Conservation (phyloP, 2,113 vertebrate genomes). For the Sapayoa aenigma region DNA sequence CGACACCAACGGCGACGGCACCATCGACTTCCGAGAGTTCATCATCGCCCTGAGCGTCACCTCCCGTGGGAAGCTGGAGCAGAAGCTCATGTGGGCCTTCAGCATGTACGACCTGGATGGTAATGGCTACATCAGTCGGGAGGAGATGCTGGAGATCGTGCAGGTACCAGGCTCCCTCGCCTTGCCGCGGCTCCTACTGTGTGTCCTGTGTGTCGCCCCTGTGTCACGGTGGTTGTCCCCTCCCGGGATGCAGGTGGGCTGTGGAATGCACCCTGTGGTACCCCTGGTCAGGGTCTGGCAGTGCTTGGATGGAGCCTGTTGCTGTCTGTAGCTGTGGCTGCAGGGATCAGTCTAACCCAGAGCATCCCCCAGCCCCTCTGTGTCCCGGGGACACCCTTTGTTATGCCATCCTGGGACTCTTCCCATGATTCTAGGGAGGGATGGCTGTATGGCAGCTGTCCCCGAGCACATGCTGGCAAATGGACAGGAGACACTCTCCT, state of each 20-base stretch:
- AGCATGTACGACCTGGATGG: constrained; percentile 99
- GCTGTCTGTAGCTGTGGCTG: background rate
- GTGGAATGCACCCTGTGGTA: fast-evolving
- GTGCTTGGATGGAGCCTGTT: fast-evolving
- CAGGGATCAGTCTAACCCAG: fast-evolving
- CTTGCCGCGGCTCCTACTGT: fast-evolving
- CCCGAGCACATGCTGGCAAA: fast-evolving
- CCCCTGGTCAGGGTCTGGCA: fast-evolving
- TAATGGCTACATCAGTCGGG: constrained; percentile 97
- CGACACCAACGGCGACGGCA: constrained; percentile 95
- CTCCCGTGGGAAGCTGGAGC: constrained; percentile 95
- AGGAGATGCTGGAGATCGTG: constrained; percentile 99
- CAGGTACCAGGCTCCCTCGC: constrained; percentile 74
- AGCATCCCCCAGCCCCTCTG: background rate
- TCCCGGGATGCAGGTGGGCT: fast-evolving
- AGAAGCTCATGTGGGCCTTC: constrained; percentile 99
- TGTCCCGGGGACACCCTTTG: background rate
- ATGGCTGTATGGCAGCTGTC: fast-evolving
- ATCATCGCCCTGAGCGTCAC: constrained; percentile 98
- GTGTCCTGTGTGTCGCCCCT: fast-evolving
- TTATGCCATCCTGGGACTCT: fast-evolving
- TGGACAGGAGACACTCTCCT: fast-evolving
- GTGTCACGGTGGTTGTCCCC: fast-evolving
- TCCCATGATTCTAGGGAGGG: background rate
- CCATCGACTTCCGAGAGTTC: constrained; percentile 99